phyloP scores from a whole-genome alignment of 2,888 invertebrate species.

The Odontomyia ornata region DNA sequence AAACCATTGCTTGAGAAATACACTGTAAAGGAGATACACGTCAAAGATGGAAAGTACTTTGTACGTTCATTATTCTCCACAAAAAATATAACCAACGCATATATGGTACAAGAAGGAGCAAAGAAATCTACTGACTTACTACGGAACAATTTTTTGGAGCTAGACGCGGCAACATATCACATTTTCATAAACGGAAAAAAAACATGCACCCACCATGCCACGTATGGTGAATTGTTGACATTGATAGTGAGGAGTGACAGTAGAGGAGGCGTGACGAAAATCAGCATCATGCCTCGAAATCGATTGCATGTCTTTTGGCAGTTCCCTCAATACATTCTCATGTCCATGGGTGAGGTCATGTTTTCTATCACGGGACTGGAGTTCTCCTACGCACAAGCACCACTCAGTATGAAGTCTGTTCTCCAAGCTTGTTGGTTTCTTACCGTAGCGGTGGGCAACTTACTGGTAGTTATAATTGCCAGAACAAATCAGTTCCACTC shows the following conservation, averaged over 20 bases:
- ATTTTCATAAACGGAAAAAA: slow-evolving; percentile 53
- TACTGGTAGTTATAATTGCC: slow-evolving; percentile 80
- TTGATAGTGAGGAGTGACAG: slow-evolving; percentile 64
- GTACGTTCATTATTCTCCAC: no score
- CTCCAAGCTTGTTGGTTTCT: slow-evolving; percentile 91
- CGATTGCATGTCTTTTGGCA: slow-evolving; percentile 79
- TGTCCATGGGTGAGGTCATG: slow-evolving; percentile 94
- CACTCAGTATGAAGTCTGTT: slow-evolving; percentile 92
- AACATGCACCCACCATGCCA: slow-evolving; percentile 43
- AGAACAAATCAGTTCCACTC: slow-evolving; percentile 57
- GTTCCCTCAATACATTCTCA: slow-evolving; percentile 91
- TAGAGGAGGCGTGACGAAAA: slow-evolving; percentile 57
- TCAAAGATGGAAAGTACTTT: no score
- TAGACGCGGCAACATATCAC: neutral
- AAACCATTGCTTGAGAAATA: no score
- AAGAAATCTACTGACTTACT: no score
- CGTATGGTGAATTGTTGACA: slow-evolving; percentile 1
- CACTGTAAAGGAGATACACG: no score
- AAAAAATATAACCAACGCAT: no score
- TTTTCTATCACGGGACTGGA: slow-evolving; percentile 95
- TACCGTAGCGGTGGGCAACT: slow-evolving; percentile 92
- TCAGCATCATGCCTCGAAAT: slow-evolving; percentile 71
- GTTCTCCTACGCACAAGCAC: slow-evolving; percentile 95
- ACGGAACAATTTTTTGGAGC: neutral
- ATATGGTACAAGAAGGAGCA: no score